These are phyloP conservation scores for Pantherophis alleghaniensis DNA, from an alignment of 2,797 vertebrate genomes.

Conservation along the genomic window DNA sequence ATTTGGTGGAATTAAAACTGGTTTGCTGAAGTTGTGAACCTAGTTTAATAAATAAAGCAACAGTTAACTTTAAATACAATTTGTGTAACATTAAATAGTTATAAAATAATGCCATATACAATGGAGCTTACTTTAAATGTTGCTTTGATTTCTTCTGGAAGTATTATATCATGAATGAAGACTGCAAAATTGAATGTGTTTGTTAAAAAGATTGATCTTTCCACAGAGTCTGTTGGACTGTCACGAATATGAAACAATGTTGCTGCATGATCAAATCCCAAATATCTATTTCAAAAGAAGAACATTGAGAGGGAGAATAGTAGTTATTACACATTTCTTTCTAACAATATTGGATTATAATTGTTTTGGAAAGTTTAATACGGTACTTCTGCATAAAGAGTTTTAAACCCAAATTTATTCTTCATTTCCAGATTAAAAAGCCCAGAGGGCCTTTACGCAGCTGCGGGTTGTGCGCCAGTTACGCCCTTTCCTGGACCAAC, in stretches of 20 bases:
- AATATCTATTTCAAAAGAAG: conserved; percentile 75
- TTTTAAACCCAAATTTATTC: not conserved
- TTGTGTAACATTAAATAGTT: conserved; percentile 2
- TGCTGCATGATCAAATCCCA: conserved; percentile 95
- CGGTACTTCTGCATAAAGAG: not conserved
- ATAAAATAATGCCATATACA: not conserved
- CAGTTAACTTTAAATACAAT: conserved; percentile 33
- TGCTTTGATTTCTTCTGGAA: conserved; percentile 89
- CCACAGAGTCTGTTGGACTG: conserved; percentile 88
- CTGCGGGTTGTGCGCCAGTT: no score
- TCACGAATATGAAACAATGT: conserved; percentile 97
- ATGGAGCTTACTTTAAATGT: conserved; percentile 87
- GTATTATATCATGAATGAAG: conserved; percentile 88
- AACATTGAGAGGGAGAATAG: conserved; percentile 4
- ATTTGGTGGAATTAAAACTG: conserved; percentile 87
- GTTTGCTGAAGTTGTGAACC: conserved; percentile 93
- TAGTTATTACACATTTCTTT: not conserved
- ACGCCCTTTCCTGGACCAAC: no score
- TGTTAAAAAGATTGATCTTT: conserved; percentile 89
- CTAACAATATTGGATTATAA: not conserved
- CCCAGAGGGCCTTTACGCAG: no score
- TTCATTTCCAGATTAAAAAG: not conserved
- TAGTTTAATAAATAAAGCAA: conserved; percentile 65
- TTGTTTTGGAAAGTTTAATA: not conserved
- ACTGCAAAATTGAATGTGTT: conserved; percentile 93